Conservation (phyloP, 1,140 invertebrate genomes). For the Pseudoatta argentina region DNA sequence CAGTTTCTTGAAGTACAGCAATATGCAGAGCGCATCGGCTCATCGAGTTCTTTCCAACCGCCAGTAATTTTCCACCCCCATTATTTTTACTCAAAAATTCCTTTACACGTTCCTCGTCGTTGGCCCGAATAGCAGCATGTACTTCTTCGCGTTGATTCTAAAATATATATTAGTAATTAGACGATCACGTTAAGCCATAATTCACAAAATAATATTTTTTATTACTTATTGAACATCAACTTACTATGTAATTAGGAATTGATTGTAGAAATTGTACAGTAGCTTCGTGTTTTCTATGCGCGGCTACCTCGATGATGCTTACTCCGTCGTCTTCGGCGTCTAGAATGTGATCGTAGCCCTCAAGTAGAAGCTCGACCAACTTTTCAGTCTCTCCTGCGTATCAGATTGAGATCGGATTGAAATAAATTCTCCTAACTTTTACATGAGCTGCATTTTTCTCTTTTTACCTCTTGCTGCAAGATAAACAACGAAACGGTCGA, state of each 20-base stretch:
- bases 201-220: background rate
- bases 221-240: background rate
- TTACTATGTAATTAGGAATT: slow-evolving; percentile 91
- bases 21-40: slow-evolving; percentile 92
- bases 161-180: slow-evolving; percentile 25
- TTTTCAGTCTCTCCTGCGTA: slow-evolving; percentile 91
- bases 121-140: slow-evolving; percentile 91
- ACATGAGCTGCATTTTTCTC: background rate
- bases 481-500: slow-evolving; percentile 93
- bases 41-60: slow-evolving; percentile 91
- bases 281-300: slow-evolving; percentile 88
- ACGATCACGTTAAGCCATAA: background rate
- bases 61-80: slow-evolving; percentile 89
- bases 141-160: slow-evolving; percentile 91
- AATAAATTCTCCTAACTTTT: background rate
- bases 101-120: slow-evolving; percentile 88
- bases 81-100: slow-evolving; percentile 87
- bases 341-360: slow-evolving; percentile 95
- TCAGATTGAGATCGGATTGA: slow-evolving; percentile 27
- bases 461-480: slow-evolving; percentile 91
- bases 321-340: slow-evolving; percentile 91
- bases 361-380: slow-evolving; percentile 91
- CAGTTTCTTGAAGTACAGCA: slow-evolving; percentile 92
- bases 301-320: slow-evolving; percentile 90
- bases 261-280: slow-evolving; percentile 90